Evolutionary conservation across 1,140 invertebrate genomes (phyloP).

Genomic region (Saccostrea echinata): DNA sequence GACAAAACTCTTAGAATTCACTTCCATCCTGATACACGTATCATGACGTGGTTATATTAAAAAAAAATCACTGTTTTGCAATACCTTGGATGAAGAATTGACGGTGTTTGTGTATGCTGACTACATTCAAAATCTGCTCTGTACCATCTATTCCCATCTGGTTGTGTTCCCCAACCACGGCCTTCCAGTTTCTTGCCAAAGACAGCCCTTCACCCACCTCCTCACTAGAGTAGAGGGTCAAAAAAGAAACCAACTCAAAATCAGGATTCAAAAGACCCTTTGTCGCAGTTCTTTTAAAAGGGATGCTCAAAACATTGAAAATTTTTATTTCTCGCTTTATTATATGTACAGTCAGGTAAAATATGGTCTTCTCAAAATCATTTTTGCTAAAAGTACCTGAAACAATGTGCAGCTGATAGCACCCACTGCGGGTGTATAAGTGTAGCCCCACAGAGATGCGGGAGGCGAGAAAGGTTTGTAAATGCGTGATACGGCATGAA

Average conservation of each 20-base stretch:
- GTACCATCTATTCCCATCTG: slow-evolving; percentile 64
- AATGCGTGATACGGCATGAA: slow-evolving; percentile 62
- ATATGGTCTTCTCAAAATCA: too few relatives aligned
- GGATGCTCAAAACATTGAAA: not conserved
- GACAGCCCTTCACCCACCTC: slow-evolving; percentile 56
- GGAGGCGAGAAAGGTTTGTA: slow-evolving; percentile 62
- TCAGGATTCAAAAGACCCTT: too few relatives aligned
- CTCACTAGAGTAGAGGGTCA: slow-evolving; percentile 45
- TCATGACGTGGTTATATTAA: too few relatives aligned
- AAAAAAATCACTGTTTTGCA: too few relatives aligned
- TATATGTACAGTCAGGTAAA: too few relatives aligned
- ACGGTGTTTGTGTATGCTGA: slow-evolving; percentile 62
- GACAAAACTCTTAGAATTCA: too few relatives aligned
- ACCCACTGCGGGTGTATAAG: slow-evolving; percentile 79
- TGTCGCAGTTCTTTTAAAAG: not conserved
- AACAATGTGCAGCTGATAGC: slow-evolving; percentile 81
- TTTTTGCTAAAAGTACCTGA: slow-evolving; percentile 66
- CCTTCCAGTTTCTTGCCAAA: slow-evolving; percentile 59
- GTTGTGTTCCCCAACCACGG: slow-evolving; percentile 65
- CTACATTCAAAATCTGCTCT: slow-evolving; percentile 63
- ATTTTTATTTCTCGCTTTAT: too few relatives aligned
- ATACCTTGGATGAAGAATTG: slow-evolving; percentile 48
- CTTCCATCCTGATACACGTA: too few relatives aligned
- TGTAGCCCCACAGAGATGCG: slow-evolving; percentile 79
- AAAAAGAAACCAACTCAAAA: not conserved